Evolutionary conservation across 2,888 invertebrate species (phyloP), one percentile per base, ranked within the genome.

Genomic region (Lithophane leautieri): DNA sequence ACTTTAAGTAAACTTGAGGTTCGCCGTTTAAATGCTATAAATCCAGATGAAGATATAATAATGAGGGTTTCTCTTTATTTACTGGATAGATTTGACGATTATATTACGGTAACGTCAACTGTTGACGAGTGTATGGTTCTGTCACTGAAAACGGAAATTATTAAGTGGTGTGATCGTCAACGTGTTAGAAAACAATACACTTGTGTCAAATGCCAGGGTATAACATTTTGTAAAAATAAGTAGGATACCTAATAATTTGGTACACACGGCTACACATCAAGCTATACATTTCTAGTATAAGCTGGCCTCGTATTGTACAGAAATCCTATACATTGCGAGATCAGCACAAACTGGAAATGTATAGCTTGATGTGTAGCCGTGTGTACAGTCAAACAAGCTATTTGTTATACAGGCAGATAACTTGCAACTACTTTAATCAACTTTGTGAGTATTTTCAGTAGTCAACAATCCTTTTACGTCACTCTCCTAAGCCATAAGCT

Each of bases 41-140:
- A 85, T 74, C 86, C 82, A 16, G 85, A 85, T 65, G 85, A 79
- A 76, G 85, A 85, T 74, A 44, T 86, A 34, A 56, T 85, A 28
- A 66, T 82, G 71, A 78, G 75, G 25, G 76, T 84, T 6, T 74
- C 82, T 12, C 4, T 63, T 12, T 83, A 71, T n/a, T 9, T 84
- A 40, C 56, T 76, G 22, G 73, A 69, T 14, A 70, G 69, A 44
- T 81, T 73, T 28, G 73, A 83, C 3, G 78, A 70, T 16, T 69
- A 78, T 40, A 44, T 40, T 19, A 50, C 34, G 14, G 25, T 42
- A 28, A 25, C 16, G 12, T 61, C 54, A 25, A 19, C 9, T 7
- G 52, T 66, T 25, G 78, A 63, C 2, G 61, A 52, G 9, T 9
- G 61, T 44, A 50, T 67, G 52, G 52, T 72, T 22, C 11, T 61